These are phyloP conservation scores for Myotis davidii DNA, from an alignment of 2,113 vertebrate genomes.

Conservation along the genomic window DNA sequence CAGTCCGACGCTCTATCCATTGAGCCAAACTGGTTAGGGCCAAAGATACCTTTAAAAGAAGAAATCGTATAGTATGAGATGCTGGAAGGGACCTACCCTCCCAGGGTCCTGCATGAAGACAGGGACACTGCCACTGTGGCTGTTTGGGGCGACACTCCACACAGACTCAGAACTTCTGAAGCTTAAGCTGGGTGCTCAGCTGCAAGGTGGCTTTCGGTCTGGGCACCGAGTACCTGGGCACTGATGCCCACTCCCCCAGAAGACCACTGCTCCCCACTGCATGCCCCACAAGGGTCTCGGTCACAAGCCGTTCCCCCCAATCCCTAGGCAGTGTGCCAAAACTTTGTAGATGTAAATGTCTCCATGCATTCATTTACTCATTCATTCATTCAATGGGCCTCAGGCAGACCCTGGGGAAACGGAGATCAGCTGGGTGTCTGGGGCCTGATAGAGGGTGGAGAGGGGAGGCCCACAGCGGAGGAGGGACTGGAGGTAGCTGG, in stretches of 20 bases:
- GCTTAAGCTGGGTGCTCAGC: neutral
- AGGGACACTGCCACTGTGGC: neutral
- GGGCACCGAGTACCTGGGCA: neutral
- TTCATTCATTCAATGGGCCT: neutral
- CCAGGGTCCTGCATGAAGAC: neutral
- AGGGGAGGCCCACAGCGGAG: rapidly evolving
- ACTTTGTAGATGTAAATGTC: neutral
- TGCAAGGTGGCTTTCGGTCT: neutral
- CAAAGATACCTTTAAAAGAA: no score
- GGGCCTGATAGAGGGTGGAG: neutral
- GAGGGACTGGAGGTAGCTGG: no score
- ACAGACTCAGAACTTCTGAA: neutral
- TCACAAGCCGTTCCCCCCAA: no score
- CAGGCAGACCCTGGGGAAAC: neutral
- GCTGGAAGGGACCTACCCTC: neutral
- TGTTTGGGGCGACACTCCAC: neutral
- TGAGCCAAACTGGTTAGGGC: no score
- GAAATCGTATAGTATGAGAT: neutral
- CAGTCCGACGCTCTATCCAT: no score
- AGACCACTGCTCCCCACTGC: neutral
- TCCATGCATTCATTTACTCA: neutral
- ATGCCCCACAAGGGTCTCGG: neutral
- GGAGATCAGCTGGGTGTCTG: neutral
- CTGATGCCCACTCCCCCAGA: no score
- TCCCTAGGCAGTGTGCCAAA: neutral